phyloP scores from a whole-genome alignment of 2,888 invertebrate species.

The Sicus ferrugineus region DNA sequence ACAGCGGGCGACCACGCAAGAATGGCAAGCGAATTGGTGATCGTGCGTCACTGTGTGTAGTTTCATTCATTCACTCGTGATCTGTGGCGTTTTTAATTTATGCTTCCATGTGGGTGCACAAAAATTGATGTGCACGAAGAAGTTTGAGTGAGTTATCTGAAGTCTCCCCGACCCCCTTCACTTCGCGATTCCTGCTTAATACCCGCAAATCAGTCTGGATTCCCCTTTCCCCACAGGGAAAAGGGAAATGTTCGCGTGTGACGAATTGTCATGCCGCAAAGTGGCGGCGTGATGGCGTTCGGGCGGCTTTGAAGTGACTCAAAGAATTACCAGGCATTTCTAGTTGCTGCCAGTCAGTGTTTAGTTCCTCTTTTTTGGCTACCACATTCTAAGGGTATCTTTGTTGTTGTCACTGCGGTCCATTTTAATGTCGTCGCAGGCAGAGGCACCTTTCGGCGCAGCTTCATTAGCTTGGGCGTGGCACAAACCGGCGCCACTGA shows the following conservation, averaged over 20 bases:
- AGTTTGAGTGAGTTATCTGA: conserved; percentile 16
- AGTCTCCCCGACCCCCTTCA: conserved; percentile 1
- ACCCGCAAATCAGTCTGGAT: background rate
- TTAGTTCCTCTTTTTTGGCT: background rate
- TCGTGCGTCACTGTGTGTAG: background rate
- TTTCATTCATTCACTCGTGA: background rate
- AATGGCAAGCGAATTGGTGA: conserved; percentile 5
- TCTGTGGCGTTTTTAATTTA: conserved; percentile 14
- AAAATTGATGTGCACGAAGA: conserved; percentile 13
- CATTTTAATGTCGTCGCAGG: background rate
- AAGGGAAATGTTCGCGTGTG: too few species aligned
- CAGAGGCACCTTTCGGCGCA: background rate
- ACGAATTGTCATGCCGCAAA: background rate
- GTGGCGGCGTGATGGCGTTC: background rate
- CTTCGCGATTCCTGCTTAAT: background rate
- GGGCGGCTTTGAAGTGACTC: conserved; percentile 13
- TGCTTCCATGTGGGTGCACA: conserved; percentile 10
- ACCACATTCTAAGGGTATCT: background rate
- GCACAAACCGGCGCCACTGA: background rate
- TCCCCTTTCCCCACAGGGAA: too few species aligned
- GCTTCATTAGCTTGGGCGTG: conserved; percentile 11
- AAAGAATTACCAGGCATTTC: conserved; percentile 1
- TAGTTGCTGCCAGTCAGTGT: background rate
- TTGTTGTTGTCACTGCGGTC: background rate
- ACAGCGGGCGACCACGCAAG: background rate